These are phyloP conservation scores for Prosapia bicincta DNA, from an alignment of 2,888 invertebrate genomes.

Conservation along the genomic window DNA sequence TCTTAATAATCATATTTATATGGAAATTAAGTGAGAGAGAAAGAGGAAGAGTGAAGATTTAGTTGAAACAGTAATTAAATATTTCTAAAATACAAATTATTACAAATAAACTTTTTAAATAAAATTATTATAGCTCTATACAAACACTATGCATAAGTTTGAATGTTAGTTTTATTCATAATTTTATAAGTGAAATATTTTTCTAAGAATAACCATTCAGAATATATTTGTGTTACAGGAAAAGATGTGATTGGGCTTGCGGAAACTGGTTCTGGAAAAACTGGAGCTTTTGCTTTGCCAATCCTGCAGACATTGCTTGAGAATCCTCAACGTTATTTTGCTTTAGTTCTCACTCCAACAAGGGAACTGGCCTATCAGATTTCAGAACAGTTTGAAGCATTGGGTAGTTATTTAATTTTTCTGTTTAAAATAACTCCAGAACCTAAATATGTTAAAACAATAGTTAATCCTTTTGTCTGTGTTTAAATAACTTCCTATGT, in stretches of 20 bases:
- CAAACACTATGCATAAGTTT: background rate
- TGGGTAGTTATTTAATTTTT: constrained; percentile 65
- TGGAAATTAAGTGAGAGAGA: too few species aligned
- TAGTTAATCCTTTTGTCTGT: too few species aligned
- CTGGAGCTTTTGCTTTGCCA: constrained; percentile 95
- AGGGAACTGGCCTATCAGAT: constrained; percentile 98
- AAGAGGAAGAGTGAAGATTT: too few species aligned
- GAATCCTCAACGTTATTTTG: constrained; percentile 91
- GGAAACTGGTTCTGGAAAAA: constrained; percentile 94
- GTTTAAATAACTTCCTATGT: too few species aligned
- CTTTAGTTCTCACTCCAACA: constrained; percentile 91
- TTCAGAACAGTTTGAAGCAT: constrained; percentile 95
- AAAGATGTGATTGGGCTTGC: constrained; percentile 74
- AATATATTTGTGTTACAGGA: constrained; percentile 56
- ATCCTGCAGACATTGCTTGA: constrained; percentile 89
- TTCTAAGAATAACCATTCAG: background rate
- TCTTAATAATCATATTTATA: too few species aligned
- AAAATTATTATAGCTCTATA: background rate
- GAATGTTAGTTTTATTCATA: background rate
- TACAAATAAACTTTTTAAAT: too few species aligned
- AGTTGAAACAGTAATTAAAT: too few species aligned
- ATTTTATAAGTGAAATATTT: background rate
- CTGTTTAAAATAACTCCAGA: too few species aligned
- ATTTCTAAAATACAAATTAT: too few species aligned
- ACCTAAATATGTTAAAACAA: too few species aligned